Percentiles rank a stretch among this genome's conserved stretches.
phyloP scores from a whole-genome alignment of 2,797 vertebrate genomes.

The Vespertilio murinus region DNA sequence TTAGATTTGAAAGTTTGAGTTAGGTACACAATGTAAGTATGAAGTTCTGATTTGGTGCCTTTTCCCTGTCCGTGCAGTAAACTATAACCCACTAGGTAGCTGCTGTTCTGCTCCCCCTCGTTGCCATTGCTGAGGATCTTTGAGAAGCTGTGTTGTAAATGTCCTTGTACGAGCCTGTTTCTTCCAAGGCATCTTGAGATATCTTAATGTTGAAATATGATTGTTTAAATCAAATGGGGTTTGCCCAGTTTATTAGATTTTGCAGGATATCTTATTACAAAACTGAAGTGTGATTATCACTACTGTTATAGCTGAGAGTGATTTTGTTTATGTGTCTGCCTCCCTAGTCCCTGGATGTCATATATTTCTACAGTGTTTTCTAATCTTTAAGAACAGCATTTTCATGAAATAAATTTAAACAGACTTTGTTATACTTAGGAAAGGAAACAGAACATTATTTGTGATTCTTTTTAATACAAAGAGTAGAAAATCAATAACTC shows the following conservation, averaged over 20 bases:
- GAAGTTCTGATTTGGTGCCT: neutral
- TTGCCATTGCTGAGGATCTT: neutral
- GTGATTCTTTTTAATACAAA: neutral
- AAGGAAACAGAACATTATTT: neutral
- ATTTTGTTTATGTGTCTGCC: neutral
- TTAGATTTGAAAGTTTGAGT: neutral
- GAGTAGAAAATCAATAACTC: neutral
- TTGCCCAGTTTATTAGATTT: neutral
- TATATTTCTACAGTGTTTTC: neutral
- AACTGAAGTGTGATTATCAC: neutral
- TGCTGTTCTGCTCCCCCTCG: rapidly evolving
- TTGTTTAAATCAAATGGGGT: neutral
- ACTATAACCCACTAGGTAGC: neutral
- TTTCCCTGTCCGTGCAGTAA: neutral
- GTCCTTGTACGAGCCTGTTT: neutral
- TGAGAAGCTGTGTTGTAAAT: neutral
- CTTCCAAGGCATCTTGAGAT: neutral
- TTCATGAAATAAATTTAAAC: neutral
- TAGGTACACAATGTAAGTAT: neutral
- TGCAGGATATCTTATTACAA: neutral
- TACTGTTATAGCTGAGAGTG: neutral
- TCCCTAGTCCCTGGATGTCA: neutral
- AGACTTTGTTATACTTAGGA: neutral
- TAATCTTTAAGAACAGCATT: neutral
- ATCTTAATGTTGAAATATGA: neutral